A percentile compares a stretch with the other conserved stretches of the same genome.
Evolutionary conservation across 1,140 invertebrate species (phyloP).

Genomic region (Cephus cinctus): DNA sequence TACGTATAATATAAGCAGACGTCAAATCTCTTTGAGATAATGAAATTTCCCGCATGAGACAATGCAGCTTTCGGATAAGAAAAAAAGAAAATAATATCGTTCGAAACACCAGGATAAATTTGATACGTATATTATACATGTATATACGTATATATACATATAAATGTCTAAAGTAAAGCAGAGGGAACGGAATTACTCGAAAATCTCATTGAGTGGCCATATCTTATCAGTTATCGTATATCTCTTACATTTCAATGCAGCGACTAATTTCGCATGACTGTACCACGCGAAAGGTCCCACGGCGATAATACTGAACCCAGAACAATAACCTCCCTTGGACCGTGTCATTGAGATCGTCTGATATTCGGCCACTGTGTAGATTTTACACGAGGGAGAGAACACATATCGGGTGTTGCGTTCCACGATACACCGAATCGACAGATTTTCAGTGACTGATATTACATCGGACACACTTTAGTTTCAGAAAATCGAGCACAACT

Average conservation of each 20-base stretch:
- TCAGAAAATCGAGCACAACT: too few species aligned
- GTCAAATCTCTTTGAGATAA: neutral
- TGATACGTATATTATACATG: too few species aligned
- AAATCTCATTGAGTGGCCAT: conserved; percentile 14
- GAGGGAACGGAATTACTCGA: neutral
- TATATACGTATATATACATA: too few species aligned
- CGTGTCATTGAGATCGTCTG: conserved; percentile 33
- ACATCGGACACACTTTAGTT: too few species aligned
- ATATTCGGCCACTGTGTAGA: conserved; percentile 20
- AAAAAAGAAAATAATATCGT: too few species aligned
- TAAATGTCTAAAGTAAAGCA: too few species aligned
- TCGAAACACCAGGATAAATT: too few species aligned
- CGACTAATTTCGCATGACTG: conserved; percentile 33
- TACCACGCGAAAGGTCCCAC: conserved; percentile 35
- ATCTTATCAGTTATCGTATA: conserved; percentile 36
- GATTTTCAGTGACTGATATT: too few species aligned
- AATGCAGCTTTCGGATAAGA: neutral
- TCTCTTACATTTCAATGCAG: conserved; percentile 36
- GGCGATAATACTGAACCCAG: conserved; percentile 30
- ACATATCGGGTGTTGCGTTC: conserved; percentile 18
- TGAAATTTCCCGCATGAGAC: neutral
- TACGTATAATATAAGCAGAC: too few species aligned
- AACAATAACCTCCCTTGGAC: conserved; percentile 28
- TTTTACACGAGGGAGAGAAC: conserved; percentile 8
- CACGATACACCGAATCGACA: too few species aligned